Percentiles rank a stretch among this genome's conserved stretches.
Evolutionary conservation across 2,113 vertebrate genomes (phyloP).

Genomic region (Tychaedon coryphoeus): DNA sequence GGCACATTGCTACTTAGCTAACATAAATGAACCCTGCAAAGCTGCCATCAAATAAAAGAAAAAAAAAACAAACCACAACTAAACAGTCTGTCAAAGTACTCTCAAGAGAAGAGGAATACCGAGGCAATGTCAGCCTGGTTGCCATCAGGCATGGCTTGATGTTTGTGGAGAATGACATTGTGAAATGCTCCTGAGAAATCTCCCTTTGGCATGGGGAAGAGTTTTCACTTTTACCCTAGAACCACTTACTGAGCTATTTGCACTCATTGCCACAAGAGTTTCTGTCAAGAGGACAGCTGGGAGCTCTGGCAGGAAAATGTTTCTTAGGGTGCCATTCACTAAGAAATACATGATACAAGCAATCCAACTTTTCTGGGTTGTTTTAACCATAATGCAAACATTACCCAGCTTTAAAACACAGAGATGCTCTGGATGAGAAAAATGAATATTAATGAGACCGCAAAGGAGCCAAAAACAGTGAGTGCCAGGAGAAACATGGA

Average conservation of each 20-base stretch:
- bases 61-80: not conserved
- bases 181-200: slow-evolving; percentile 65
- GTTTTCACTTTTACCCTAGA: slow-evolving; percentile 58
- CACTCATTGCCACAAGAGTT: slow-evolving; percentile 56
- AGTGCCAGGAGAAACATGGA: not conserved
- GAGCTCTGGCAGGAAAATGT: slow-evolving; percentile 13
- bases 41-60: not conserved
- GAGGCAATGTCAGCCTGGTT: slow-evolving; percentile 16
- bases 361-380: not conserved
- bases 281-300: slow-evolving; percentile 60
- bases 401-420: not conserved
- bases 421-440: not conserved
- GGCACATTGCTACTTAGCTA: not conserved
- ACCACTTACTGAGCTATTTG: slow-evolving; percentile 63
- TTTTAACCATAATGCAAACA: not conserved
- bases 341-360: not conserved
- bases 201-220: slow-evolving; percentile 20
- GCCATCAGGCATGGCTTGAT: slow-evolving; percentile 43
- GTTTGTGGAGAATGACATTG: slow-evolving; percentile 60
- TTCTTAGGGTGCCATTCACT: slow-evolving; percentile 1
- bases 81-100: slow-evolving; percentile 22
- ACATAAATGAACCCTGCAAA: not conserved
- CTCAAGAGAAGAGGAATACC: not conserved
- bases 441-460: not conserved
- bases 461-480: not conserved